Conservation (phyloP, 1,140 invertebrate genomes). For the Marisa cornuarietis region DNA sequence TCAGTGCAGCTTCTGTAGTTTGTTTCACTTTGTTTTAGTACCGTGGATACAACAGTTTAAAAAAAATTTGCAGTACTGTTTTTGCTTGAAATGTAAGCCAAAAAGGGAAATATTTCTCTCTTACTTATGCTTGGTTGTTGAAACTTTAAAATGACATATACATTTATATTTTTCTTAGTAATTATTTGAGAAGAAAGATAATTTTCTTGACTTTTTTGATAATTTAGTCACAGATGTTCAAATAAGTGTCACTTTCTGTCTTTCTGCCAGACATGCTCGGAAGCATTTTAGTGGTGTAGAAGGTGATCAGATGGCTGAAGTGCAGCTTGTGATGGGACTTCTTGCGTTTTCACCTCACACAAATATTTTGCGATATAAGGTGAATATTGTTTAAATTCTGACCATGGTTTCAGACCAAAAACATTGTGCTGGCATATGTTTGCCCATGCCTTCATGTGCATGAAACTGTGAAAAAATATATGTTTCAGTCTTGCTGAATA, state of each 20-base stretch:
- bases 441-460: too few species aligned
- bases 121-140: background rate
- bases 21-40: too few species aligned
- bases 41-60: background rate
- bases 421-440: too few species aligned
- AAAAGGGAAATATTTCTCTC: background rate
- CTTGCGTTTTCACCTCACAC: conserved; percentile 88
- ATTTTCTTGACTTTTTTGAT: too few species aligned
- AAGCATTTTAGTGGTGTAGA: conserved; percentile 85
- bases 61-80: background rate
- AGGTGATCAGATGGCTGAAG: conserved; percentile 82
- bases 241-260: background rate
- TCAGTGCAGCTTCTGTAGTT: background rate
- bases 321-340: conserved; percentile 94
- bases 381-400: conserved; percentile 23
- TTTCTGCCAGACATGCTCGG: conserved; percentile 80
- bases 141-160: too few species aligned
- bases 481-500: too few species aligned
- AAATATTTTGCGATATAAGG: conserved; percentile 74
- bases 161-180: too few species aligned
- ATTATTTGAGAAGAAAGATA: too few species aligned
- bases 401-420: too few species aligned
- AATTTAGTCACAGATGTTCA: too few species aligned
- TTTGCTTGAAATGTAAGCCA: conserved; percentile 1
- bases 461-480: too few species aligned